Evolutionary conservation across 2,113 vertebrate genomes (phyloP), one percentile per base, ranked within the genome.

Genomic region (Pseudopodoces humilis): DNA sequence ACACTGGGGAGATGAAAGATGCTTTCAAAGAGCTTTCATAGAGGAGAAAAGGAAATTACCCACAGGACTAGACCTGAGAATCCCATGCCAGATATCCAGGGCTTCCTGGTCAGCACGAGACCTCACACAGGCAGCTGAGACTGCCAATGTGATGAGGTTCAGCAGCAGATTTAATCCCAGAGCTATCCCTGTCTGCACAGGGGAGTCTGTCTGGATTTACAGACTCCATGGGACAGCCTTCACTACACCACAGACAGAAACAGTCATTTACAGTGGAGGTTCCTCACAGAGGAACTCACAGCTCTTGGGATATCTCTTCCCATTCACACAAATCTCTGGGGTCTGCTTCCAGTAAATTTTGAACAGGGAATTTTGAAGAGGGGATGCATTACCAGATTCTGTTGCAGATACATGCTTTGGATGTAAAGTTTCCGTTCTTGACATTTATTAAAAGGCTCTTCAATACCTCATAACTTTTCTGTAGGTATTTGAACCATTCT

Each of bases 131-230:
- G 30, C 17, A 83, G 41, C 24, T 47, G 12, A 62, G 35, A 43
- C 1, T 2, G 5, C 28, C 49, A 64, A 1, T 0, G 0, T 14
- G 31, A 31, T 49, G 3, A 10, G 19, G 20, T 37, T 60, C 23
- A 47, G 72, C 30, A 60, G 41, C 58, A 81, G n/a, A 33, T 69
- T 64, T 28, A 68, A 91, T 44, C 33, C 47, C 56, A 50, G 35
- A 86, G 39, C 39, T 53, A 16, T 3, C 52, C 33, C n/a, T 56
- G 49, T 43, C 35, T 21, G 9, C 12, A 37, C 24, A 53, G 46
- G 10, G 28, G 33, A 58, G 43, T 31, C 56, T 33, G 41, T 5
- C 21, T 58, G 46, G 35, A 56, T 50, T 58, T 10, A 39, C 41
- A 75, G 49, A 15, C 55, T 24, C 81, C 2, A 1, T 10, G 28